These are phyloP conservation scores for Subacronicta megacephala DNA, from an alignment of 2,888 invertebrate species.

Conservation along the genomic window DNA sequence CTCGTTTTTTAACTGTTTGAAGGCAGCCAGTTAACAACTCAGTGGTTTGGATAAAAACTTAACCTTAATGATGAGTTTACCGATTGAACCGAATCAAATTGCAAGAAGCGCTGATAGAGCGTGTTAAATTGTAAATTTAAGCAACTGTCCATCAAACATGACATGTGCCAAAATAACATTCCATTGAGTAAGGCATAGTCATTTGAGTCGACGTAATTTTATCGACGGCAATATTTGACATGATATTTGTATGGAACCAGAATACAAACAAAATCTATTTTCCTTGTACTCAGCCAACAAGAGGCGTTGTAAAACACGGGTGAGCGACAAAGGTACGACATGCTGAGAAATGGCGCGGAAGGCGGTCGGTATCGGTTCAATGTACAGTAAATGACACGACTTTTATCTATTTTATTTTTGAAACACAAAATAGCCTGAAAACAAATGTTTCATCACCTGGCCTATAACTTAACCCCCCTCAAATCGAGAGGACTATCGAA, in stretches of 20 bases:
- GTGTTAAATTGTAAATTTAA: not conserved
- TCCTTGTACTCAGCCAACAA: not conserved
- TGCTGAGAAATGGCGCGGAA: constrained; percentile 27
- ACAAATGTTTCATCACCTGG: too few species aligned
- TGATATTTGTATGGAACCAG: not conserved
- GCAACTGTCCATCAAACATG: not conserved
- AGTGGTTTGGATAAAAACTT: not conserved
- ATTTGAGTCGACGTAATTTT: too few species aligned
- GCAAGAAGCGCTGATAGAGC: constrained; percentile 6
- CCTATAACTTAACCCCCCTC: too few species aligned
- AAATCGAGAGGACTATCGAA: too few species aligned
- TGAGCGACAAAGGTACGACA: constrained; percentile 2
- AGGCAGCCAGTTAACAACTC: not conserved
- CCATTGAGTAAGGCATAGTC: too few species aligned
- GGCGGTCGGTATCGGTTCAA: constrained; percentile 6
- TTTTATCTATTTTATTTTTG: not conserved
- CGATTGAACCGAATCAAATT: constrained; percentile 5
- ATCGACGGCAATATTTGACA: too few species aligned
- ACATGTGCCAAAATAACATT: not conserved
- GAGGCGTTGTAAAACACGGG: constrained; percentile 2
- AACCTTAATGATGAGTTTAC: not conserved
- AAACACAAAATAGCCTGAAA: not conserved
- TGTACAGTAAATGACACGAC: constrained; percentile 18
- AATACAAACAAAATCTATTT: not conserved
- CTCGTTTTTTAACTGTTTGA: not conserved